Evolutionary conservation across 2,888 invertebrate genomes (phyloP).

Genomic region (Heliconius cydno): DNA sequence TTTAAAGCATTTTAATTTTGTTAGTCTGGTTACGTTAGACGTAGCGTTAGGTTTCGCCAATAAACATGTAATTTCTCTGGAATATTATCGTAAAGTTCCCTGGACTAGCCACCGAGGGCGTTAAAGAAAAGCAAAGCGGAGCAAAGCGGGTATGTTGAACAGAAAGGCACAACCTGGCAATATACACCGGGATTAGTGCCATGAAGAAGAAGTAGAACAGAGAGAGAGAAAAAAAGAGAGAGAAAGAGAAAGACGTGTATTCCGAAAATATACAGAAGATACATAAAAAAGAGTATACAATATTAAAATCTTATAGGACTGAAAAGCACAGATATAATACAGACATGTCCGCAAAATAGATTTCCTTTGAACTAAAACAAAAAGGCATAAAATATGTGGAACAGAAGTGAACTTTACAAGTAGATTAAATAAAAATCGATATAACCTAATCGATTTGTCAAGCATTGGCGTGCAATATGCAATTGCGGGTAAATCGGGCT

Average conservation of each 20-base stretch:
- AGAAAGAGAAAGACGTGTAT: too few relatives aligned
- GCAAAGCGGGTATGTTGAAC: too few relatives aligned
- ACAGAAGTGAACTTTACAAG: slow-evolving; percentile 7
- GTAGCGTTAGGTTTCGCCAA: not conserved
- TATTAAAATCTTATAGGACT: not conserved
- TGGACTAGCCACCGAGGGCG: too few relatives aligned
- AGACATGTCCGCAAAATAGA: not conserved
- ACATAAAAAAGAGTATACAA: too few relatives aligned
- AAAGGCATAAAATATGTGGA: not conserved
- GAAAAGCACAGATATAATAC: not conserved
- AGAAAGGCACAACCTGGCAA: too few relatives aligned
- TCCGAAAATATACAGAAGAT: too few relatives aligned
- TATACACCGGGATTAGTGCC: too few relatives aligned
- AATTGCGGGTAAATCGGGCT: slow-evolving; percentile 57
- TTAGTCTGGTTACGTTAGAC: not conserved
- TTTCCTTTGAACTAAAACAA: not conserved
- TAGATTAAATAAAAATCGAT: slow-evolving; percentile 28
- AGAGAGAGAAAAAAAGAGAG: too few relatives aligned
- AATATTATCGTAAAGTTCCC: too few relatives aligned
- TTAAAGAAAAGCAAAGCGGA: too few relatives aligned
- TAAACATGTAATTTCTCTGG: not conserved
- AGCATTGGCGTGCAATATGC: slow-evolving; percentile 61
- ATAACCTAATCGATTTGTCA: slow-evolving; percentile 29
- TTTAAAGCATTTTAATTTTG: not conserved
- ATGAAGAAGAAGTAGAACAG: too few relatives aligned